A percentile compares a stretch with the other conserved stretches of the same genome.
These are phyloP conservation scores for Dendroctonus valens DNA, from an alignment of 1,140 invertebrate species.

Conservation along the genomic window DNA sequence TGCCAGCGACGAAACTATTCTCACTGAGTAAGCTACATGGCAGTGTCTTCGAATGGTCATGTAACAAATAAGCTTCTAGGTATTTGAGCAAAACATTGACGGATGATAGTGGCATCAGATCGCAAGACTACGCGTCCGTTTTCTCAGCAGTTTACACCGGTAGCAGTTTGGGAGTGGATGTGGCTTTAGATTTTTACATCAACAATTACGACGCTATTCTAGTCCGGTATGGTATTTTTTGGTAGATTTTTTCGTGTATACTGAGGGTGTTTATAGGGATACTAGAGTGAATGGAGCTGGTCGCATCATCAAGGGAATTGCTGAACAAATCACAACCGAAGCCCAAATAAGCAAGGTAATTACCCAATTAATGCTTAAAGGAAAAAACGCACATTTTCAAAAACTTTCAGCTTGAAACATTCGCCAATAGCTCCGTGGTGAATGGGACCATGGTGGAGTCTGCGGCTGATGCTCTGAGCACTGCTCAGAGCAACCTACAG, in stretches of 20 bases:
- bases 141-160: conserved; percentile 51
- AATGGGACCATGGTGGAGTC: conserved; percentile 15
- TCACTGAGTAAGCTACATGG: conserved; percentile 19
- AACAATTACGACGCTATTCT: conserved; percentile 15
- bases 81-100: conserved; percentile 26
- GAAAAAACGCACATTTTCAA: background rate
- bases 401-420: conserved; percentile 17
- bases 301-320: conserved; percentile 25
- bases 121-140: conserved; percentile 51
- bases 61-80: background rate
- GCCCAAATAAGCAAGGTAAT: conserved; percentile 19
- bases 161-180: conserved; percentile 50
- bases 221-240: background rate
- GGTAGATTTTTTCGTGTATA: background rate
- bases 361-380: background rate
- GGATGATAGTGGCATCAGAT: conserved; percentile 46
- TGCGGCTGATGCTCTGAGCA: conserved; percentile 1
- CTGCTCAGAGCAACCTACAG: conserved; percentile 11
- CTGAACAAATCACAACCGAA: conserved; percentile 21
- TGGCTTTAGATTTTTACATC: conserved; percentile 53
- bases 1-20: conserved; percentile 57
- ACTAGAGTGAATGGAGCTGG: conserved; percentile 23
- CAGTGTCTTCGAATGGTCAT: background rate
- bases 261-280: conserved; percentile 2
- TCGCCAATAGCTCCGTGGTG: background rate